Percentiles rank a stretch among this genome's conserved stretches.
Conservation (phyloP, 2,888 invertebrate species). For the Scrobipalpa atriplicella region DNA sequence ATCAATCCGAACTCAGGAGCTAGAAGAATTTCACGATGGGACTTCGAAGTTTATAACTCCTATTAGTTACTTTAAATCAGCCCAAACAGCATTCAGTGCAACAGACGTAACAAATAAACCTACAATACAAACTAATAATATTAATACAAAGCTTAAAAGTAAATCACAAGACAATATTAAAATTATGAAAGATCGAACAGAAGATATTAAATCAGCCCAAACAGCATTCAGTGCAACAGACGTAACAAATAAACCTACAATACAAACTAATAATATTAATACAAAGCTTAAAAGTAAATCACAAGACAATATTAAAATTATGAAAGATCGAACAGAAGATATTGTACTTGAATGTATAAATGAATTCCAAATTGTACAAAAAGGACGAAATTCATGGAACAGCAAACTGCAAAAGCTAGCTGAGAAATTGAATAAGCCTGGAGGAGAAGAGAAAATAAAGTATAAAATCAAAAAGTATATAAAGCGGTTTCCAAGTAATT, state of each 20-base stretch:
- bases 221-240: slow-evolving; percentile 33
- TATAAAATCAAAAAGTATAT: slow-evolving; percentile 43
- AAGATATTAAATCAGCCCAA: slow-evolving; percentile 31
- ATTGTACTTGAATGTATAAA: slow-evolving; percentile 37
- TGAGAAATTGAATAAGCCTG: slow-evolving; percentile 40
- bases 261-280: slow-evolving; percentile 6
- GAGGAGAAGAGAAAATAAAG: slow-evolving; percentile 42
- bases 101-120: slow-evolving; percentile 13
- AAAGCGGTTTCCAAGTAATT: slow-evolving; percentile 35
- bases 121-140: slow-evolving; percentile 2
- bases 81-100: slow-evolving; percentile 34
- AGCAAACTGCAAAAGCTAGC: slow-evolving; percentile 41
- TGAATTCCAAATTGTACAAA: slow-evolving; percentile 32
- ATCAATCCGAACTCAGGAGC: not conserved
- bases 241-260: not conserved
- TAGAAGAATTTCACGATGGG: not conserved
- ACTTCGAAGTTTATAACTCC: not conserved
- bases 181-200: not conserved
- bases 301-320: slow-evolving; percentile 28
- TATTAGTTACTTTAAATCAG: not conserved
- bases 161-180: slow-evolving; percentile 33
- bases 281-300: slow-evolving; percentile 32
- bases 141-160: slow-evolving; percentile 25
- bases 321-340: slow-evolving; percentile 10
- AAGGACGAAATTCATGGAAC: slow-evolving; percentile 37